phyloP scores from a whole-genome alignment of 1,140 invertebrate species.

The Arctopsyche grandis region DNA sequence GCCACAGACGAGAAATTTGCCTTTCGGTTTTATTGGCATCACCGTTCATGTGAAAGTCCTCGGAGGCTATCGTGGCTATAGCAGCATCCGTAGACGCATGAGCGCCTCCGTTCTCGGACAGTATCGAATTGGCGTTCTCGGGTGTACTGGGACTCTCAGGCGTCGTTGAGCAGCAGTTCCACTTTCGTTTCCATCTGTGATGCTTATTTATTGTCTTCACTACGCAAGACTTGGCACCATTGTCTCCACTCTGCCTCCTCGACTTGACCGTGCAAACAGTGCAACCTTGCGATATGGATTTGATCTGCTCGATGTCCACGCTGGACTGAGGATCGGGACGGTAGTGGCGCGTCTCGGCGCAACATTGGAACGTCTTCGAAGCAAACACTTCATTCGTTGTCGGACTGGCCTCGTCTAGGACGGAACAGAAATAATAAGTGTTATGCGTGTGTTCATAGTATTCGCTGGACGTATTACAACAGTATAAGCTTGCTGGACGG shows the following conservation, averaged over 20 bases:
- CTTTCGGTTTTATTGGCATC: slow-evolving; percentile 8
- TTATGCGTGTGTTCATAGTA: slow-evolving; percentile 58
- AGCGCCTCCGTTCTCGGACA: slow-evolving; percentile 49
- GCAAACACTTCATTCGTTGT: slow-evolving; percentile 55
- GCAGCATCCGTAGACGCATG: slow-evolving; percentile 54
- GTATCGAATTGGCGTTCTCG: slow-evolving; percentile 50
- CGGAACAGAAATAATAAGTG: slow-evolving; percentile 60
- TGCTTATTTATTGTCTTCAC: slow-evolving; percentile 59
- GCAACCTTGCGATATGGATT: slow-evolving; percentile 60
- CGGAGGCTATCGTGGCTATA: slow-evolving; percentile 54
- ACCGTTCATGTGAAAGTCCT: slow-evolving; percentile 29
- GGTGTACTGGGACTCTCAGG: slow-evolving; percentile 68
- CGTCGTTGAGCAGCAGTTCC: slow-evolving; percentile 68
- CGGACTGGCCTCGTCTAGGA: slow-evolving; percentile 59
- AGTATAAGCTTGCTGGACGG: slow-evolving; percentile 59
- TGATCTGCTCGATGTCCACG: slow-evolving; percentile 46
- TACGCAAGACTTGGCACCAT: slow-evolving; percentile 53
- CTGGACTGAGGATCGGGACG: slow-evolving; percentile 40
- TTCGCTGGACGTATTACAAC: slow-evolving; percentile 51
- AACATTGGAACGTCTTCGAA: slow-evolving; percentile 52
- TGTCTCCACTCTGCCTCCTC: slow-evolving; percentile 38
- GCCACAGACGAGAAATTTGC: slow-evolving; percentile 56
- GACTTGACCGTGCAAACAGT: slow-evolving; percentile 57
- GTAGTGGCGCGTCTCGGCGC: slow-evolving; percentile 45
- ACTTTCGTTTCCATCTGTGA: slow-evolving; percentile 63